Conservation (phyloP, 1,140 invertebrate genomes). For the Zaprionus africanus region DNA sequence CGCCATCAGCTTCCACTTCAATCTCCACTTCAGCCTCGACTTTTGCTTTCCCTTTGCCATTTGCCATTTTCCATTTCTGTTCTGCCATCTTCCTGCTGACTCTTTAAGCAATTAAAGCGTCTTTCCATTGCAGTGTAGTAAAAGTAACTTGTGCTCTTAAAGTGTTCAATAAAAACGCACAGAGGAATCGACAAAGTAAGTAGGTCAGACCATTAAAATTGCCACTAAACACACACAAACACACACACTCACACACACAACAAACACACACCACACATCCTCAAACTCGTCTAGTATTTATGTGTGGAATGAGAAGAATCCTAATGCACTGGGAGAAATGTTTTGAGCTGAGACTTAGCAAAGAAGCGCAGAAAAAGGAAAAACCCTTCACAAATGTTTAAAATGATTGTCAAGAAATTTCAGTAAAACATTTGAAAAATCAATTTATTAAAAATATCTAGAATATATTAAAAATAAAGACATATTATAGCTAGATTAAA, state of each 20-base stretch:
- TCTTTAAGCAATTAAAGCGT: constrained; percentile 50
- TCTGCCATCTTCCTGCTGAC: constrained; percentile 1
- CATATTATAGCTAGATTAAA: too few species aligned
- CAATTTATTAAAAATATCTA: not conserved
- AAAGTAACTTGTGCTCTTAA: constrained; percentile 38
- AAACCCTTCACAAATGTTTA: too few species aligned
- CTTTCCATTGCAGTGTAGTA: constrained; percentile 4
- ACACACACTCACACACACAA: constrained; percentile 1
- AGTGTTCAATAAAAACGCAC: constrained; percentile 69
- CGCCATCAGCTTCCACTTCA: not conserved
- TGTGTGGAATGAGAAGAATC: constrained; percentile 33
- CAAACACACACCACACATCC: constrained; percentile 6
- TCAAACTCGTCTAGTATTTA: constrained; percentile 50
- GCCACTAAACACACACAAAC: constrained; percentile 43
- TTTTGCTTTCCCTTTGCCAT: not conserved
- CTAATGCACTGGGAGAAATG: constrained; percentile 12
- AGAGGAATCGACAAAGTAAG: constrained; percentile 44
- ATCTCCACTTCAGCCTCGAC: not conserved
- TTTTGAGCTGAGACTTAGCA: not conserved
- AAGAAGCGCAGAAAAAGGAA: not conserved
- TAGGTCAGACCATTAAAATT: constrained; percentile 78
- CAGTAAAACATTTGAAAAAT: not conserved
- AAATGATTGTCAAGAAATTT: not conserved
- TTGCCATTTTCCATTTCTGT: not conserved
- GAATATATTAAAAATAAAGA: not conserved